Percentiles rank a stretch among this genome's conserved stretches.
phyloP scores from a whole-genome alignment of 2,797 vertebrate genomes.

The Diplodus puntazzo region DNA sequence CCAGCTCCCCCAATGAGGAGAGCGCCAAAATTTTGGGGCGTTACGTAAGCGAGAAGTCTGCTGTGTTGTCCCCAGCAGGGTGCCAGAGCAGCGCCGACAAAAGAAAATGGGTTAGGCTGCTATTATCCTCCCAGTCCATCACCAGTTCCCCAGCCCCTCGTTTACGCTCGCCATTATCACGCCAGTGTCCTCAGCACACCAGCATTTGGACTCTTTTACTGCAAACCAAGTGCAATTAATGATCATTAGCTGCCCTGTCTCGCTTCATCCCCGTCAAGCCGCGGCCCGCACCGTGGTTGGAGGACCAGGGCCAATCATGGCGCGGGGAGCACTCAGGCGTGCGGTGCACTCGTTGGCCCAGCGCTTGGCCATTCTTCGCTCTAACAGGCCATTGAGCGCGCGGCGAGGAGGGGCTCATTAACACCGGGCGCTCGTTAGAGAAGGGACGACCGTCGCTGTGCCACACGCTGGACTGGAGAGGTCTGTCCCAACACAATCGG shows the following conservation, averaged over 20 bases:
- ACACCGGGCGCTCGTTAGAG: constrained; percentile 80
- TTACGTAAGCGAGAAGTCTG: constrained; percentile 81
- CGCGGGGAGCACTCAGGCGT: constrained; percentile 86
- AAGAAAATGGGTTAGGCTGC: constrained; percentile 85
- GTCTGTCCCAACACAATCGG: constrained; percentile 86
- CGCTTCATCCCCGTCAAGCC: constrained; percentile 89
- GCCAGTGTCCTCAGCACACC: constrained; percentile 86
- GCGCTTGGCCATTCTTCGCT: constrained; percentile 90
- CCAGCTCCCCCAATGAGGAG: constrained; percentile 41
- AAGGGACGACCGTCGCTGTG: constrained; percentile 85
- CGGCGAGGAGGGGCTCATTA: constrained; percentile 82
- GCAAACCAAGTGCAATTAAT: constrained; percentile 95
- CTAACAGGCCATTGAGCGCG: constrained; percentile 92
- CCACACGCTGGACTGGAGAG: constrained; percentile 95
- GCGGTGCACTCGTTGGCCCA: constrained; percentile 85
- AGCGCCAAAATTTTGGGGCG: constrained; percentile 77
- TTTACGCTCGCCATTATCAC: constrained; percentile 76
- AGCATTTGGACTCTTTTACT: constrained; percentile 89
- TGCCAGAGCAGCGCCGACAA: constrained; percentile 69
- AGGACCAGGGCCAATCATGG: constrained; percentile 84
- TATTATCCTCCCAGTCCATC: constrained; percentile 79
- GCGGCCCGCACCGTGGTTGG: constrained; percentile 71
- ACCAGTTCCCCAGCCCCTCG: constrained; percentile 47
- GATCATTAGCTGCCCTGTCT: constrained; percentile 98
- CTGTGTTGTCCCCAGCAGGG: constrained; percentile 70